Evolutionary conservation across 2,888 invertebrate genomes (phyloP).

Genomic region (Rhamnusium bicolor): DNA sequence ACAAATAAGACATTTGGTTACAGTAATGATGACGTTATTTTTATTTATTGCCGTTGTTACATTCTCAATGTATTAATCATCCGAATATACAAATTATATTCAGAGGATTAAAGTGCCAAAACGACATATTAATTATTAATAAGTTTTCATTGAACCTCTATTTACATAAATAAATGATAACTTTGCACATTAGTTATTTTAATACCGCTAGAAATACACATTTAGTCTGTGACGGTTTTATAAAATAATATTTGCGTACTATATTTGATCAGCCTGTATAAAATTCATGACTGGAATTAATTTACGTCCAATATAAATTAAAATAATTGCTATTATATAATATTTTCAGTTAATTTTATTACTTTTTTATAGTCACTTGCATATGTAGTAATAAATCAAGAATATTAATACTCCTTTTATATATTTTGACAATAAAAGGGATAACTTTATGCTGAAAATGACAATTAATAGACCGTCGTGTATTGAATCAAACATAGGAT

Average conservation of each 20-base stretch:
- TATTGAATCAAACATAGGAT: no score
- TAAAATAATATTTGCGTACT: slow-evolving; percentile 13
- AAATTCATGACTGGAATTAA: slow-evolving; percentile 9
- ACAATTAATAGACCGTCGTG: no score
- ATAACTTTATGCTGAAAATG: no score
- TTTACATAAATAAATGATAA: slow-evolving; percentile 12
- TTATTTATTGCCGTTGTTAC: not conserved
- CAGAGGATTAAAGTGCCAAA: not conserved
- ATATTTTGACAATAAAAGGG: no score
- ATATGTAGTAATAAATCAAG: no score
- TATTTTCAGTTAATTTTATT: not conserved
- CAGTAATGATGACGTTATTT: not conserved
- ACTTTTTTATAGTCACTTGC: not conserved
- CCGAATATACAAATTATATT: not conserved
- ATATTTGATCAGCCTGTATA: not conserved
- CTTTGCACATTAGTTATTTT: not conserved
- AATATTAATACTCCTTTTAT: no score
- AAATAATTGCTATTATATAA: slow-evolving; percentile 7
- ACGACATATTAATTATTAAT: slow-evolving; percentile 22
- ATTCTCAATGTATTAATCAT: not conserved
- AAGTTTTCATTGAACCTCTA: not conserved
- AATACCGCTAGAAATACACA: slow-evolving; percentile 15
- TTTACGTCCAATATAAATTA: slow-evolving; percentile 16
- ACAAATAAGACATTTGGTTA: not conserved
- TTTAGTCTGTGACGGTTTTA: slow-evolving; percentile 14